Conservation (phyloP, 1,140 invertebrate genomes). For the Drosophila grimshawi region DNA sequence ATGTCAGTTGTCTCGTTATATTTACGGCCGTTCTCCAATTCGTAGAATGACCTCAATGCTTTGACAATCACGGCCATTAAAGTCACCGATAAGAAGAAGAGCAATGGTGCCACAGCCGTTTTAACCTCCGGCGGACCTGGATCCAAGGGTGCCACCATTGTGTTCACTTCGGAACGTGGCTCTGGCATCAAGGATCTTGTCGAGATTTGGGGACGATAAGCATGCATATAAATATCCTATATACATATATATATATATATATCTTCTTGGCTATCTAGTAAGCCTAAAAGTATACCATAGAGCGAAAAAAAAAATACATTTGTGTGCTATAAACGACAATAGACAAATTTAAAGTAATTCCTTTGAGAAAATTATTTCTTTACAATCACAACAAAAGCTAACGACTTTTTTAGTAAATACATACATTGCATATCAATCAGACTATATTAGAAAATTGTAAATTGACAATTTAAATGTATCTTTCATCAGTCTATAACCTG, state of each 20-base stretch:
- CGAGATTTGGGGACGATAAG: constrained; percentile 70
- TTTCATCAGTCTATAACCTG: no score
- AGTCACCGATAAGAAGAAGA: constrained; percentile 64
- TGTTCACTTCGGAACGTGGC: constrained; percentile 62
- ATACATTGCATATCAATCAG: no score
- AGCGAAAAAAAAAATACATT: background rate
- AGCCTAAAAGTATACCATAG: constrained; percentile 8
- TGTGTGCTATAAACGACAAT: no score
- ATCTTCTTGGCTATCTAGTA: background rate
- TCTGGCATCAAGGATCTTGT: constrained; percentile 66
- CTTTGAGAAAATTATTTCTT: no score
- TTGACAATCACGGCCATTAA: constrained; percentile 70
- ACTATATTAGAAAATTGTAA: no score
- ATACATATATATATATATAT: background rate
- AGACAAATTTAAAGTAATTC: no score
- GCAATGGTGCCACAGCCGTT: constrained; percentile 61
- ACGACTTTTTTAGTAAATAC: no score
- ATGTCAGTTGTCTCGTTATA: background rate
- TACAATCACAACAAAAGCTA: no score
- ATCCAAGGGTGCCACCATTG: constrained; percentile 72
- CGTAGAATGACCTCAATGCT: constrained; percentile 61
- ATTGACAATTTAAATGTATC: no score
- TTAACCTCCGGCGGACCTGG: constrained; percentile 63
- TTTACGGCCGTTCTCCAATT: background rate
- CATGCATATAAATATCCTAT: background rate